Base-by-base conservation (phyloP, 2,113 vertebrate genomes). In the Pyxicephalus adspersus region DNA sequence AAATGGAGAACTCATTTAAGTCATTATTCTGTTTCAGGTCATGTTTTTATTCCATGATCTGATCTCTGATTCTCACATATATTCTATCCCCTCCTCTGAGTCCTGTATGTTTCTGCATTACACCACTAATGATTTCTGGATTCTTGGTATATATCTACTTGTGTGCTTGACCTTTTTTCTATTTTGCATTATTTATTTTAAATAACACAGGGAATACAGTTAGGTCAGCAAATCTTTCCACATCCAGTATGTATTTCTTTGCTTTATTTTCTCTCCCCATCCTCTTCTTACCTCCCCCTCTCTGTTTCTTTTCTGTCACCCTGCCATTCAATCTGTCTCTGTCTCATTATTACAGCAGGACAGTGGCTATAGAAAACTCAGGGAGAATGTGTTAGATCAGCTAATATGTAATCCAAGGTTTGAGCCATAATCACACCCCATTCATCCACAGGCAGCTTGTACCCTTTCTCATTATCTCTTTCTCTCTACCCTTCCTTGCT, bases 321-420 rank as follows among this genome's bases (percentile, higher is more conserved):
- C 71, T 82, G 70, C 71, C 70, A 58, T 63, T 75, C 71, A 65
- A 65, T 75, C 60, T 82, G 68, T 65, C 45, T 77, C 75, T 31
- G 64, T 58, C 68, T 66, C 71, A 75, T 74, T 82, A 81, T 81
- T 75, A 34, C 63, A 82, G 80, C 80, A 81, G 79, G 26, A 54
- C 29, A 64, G 50, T 38, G 71, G 72, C 64, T 82, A 61, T 66
- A 71, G 61, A 50, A 75, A 75, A 75, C 80, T 82, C 80, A 23
- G 70, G 61, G 71, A 82, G 61, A 82, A 82, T 82, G 80, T 82
- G 80, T 82, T 82, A 58, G 80, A 75, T 75, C 70, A 75, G 80
- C 80, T 82, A 82, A 81, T 81, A 55, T 81, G 79, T 75, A 75
- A 75, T 75, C 29, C 70, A 82, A 75, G 71, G 70, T 82, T 75